These are phyloP conservation scores for Hippasteria phrygiana DNA, from an alignment of 53 echinoderm and acorn worm species.

Conservation along the genomic window DNA sequence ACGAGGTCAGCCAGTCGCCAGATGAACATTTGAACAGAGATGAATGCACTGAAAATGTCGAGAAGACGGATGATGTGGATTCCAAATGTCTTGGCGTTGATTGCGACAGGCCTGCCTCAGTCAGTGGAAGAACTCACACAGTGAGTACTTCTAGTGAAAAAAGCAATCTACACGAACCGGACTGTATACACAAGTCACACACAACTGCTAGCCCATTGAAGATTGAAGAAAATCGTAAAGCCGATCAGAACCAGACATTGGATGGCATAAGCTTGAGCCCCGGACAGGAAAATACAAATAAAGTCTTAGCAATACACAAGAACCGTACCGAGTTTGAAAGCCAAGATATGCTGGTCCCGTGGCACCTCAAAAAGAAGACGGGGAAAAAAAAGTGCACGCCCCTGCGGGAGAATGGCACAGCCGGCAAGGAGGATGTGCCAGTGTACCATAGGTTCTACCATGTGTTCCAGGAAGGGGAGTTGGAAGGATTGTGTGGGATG, in stretches of 20 bases:
- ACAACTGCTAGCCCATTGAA: background rate
- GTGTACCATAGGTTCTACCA: slow-evolving; percentile 94
- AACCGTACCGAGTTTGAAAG: slow-evolving; percentile 91
- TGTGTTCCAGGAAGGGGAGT: slow-evolving; percentile 91
- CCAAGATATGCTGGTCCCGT: slow-evolving; percentile 95
- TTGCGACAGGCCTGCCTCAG: too few relatives aligned
- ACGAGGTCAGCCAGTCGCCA: too few relatives aligned
- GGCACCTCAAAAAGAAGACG: slow-evolving; percentile 78
- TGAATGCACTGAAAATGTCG: too few relatives aligned
- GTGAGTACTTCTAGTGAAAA: too few relatives aligned
- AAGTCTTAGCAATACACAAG: slow-evolving; percentile 70
- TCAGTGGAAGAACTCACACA: too few relatives aligned
- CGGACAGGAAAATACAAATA: background rate
- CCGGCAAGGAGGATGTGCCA: slow-evolving; percentile 24
- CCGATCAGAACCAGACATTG: background rate
- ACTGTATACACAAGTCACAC: too few relatives aligned
- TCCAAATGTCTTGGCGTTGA: too few relatives aligned
- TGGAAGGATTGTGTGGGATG: slow-evolving; percentile 75
- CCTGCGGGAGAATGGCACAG: slow-evolving; percentile 24
- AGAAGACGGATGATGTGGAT: too few relatives aligned
- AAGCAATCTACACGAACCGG: too few relatives aligned
- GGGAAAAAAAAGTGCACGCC: slow-evolving; percentile 8
- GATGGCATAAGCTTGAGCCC: background rate
- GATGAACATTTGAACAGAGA: too few relatives aligned
- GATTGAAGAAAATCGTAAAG: background rate